Conservation (phyloP, 2,113 vertebrate genomes). For the Falco punctatus region DNA sequence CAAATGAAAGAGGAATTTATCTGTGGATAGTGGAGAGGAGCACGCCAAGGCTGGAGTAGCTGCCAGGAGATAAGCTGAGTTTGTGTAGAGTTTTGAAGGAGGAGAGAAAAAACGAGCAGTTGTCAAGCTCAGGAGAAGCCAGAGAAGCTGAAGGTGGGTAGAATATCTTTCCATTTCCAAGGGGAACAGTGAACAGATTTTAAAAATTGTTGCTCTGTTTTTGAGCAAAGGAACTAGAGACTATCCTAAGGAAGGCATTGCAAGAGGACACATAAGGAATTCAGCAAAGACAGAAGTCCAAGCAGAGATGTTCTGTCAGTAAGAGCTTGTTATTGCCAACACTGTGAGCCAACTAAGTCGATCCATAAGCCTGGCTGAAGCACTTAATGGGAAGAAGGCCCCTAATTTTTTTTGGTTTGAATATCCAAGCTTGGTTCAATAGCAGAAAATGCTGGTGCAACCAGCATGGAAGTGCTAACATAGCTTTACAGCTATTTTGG, state of each 20-base stretch:
- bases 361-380: background rate
- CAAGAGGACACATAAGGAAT: background rate
- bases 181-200: background rate
- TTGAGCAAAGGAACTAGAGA: background rate
- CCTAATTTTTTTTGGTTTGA: background rate
- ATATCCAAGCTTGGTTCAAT: background rate
- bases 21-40: background rate
- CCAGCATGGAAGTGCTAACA: constrained; percentile 26
- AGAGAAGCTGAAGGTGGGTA: background rate
- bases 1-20: background rate
- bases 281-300: background rate
- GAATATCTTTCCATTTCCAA: background rate
- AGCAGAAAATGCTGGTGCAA: constrained; percentile 4
- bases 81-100: background rate
- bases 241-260: background rate
- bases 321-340: background rate
- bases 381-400: background rate
- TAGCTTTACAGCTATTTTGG: constrained; percentile 48
- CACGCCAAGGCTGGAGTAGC: background rate
- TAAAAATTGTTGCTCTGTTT: background rate
- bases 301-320: background rate
- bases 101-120: background rate
- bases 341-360: background rate
- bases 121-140: background rate
- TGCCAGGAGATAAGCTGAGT: background rate